A percentile compares a stretch with the other conserved stretches of the same genome.
Conservation (phyloP, 2,113 vertebrate species). For the Ageneiosus marmoratus region DNA sequence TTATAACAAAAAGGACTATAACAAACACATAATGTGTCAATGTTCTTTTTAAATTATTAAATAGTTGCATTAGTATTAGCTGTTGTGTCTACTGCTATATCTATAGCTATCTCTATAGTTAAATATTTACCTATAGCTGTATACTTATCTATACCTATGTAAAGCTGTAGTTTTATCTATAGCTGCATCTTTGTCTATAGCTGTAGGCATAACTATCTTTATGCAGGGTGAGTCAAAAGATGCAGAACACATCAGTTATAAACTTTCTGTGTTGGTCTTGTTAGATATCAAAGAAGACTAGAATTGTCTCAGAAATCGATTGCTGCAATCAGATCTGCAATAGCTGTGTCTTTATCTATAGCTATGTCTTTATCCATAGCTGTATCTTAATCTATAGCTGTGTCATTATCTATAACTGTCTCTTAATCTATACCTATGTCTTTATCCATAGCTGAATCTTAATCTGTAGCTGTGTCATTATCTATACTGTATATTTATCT, state of each 20-base stretch:
- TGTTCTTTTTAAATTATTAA: not conserved
- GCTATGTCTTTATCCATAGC: not conserved
- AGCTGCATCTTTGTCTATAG: not conserved
- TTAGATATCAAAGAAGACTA: too few species aligned
- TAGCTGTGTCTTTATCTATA: too few species aligned
- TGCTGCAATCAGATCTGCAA: too few species aligned
- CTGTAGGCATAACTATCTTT: too few species aligned
- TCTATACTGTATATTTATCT: not conserved
- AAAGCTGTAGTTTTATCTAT: too few species aligned
- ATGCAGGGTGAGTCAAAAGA: too few species aligned
- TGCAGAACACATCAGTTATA: too few species aligned
- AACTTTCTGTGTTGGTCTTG: too few species aligned
- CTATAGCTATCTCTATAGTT: not conserved
- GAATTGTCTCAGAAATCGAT: too few species aligned
- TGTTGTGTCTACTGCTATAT: not conserved
- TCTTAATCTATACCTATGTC: not conserved
- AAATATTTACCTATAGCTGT: not conserved
- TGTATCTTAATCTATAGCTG: not conserved
- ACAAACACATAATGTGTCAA: not conserved
- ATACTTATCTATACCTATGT: not conserved
- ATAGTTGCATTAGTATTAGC: too few species aligned
- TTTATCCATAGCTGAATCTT: not conserved
- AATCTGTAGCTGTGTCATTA: not conserved
- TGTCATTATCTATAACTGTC: not conserved
- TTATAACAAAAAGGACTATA: not conserved